A percentile compares a stretch with the other conserved stretches of the same genome.
Conservation (phyloP, 2,113 vertebrate genomes). For the Campylomormyrus numenius region DNA sequence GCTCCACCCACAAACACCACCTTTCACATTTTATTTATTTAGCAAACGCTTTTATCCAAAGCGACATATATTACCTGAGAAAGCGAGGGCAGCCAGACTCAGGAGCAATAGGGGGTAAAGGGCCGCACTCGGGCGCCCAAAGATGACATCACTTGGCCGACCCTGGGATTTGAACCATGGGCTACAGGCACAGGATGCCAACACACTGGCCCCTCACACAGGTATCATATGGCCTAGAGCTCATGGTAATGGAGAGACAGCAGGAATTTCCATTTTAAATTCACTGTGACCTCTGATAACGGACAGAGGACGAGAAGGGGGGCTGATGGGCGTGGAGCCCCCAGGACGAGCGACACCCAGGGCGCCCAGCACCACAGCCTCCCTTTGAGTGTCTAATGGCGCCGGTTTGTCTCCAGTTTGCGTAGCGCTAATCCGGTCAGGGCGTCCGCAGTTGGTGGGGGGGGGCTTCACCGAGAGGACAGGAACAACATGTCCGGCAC, state of each 20-base stretch:
- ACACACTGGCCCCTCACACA: not conserved
- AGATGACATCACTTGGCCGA: not conserved
- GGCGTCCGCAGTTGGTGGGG: not conserved
- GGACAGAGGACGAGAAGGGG: not conserved
- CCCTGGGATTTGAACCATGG: not conserved
- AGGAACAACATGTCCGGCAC: not conserved
- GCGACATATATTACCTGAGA: not conserved
- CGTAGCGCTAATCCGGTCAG: not conserved
- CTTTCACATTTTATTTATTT: not conserved
- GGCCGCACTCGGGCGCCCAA: not conserved
- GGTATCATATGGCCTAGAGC: not conserved
- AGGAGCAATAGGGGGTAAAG: not conserved
- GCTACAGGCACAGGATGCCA: not conserved
- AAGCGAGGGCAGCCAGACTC: not conserved
- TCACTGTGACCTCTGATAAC: not conserved
- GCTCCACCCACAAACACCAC: not conserved
- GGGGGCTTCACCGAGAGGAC: not conserved
- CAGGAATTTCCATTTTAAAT: not conserved
- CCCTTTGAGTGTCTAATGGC: not conserved
- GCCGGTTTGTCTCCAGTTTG: conserved; percentile 1
- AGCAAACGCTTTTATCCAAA: not conserved
- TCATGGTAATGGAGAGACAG: not conserved
- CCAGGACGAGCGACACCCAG: not conserved
- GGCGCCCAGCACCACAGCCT: not conserved
- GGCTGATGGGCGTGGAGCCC: not conserved